These are phyloP conservation scores for Bubo bubo DNA, from an alignment of 2,113 vertebrate species.

Conservation along the genomic window DNA sequence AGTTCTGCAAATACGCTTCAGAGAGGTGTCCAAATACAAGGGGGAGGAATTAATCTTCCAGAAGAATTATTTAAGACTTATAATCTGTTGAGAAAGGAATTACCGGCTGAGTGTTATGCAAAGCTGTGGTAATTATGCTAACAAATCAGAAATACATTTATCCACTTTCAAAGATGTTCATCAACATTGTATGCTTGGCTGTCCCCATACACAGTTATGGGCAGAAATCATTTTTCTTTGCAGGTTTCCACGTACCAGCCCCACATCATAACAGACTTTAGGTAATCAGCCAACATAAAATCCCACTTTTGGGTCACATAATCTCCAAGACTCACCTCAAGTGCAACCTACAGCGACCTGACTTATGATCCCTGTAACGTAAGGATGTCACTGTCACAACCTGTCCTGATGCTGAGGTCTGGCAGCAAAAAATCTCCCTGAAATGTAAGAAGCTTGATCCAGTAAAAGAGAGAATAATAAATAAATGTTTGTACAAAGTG, in stretches of 20 bases:
- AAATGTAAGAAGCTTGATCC: slow-evolving; percentile 5
- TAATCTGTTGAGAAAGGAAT: slow-evolving; percentile 60
- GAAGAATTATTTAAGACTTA: slow-evolving; percentile 58
- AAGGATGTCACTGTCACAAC: background rate
- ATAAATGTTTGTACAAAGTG: background rate
- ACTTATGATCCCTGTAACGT: background rate
- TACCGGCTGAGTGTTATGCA: slow-evolving; percentile 14
- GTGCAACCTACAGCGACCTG: background rate
- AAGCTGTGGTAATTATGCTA: slow-evolving; percentile 56
- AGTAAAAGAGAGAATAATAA: background rate
- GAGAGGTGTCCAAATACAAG: slow-evolving; percentile 35
- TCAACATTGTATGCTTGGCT: background rate
- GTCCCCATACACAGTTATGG: background rate
- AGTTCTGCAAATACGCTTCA: slow-evolving; percentile 36
- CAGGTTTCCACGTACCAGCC: background rate
- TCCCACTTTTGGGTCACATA: background rate
- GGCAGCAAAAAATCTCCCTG: slow-evolving; percentile 29
- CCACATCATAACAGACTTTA: background rate
- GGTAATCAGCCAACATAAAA: background rate
- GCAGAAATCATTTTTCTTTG: background rate
- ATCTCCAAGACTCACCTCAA: background rate
- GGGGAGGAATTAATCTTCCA: slow-evolving; percentile 36
- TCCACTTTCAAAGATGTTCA: slow-evolving; percentile 19
- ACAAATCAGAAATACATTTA: slow-evolving; percentile 54
- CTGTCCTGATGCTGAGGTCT: background rate